Conservation (phyloP, 2,113 vertebrate genomes). For the Bos javanicus region DNA sequence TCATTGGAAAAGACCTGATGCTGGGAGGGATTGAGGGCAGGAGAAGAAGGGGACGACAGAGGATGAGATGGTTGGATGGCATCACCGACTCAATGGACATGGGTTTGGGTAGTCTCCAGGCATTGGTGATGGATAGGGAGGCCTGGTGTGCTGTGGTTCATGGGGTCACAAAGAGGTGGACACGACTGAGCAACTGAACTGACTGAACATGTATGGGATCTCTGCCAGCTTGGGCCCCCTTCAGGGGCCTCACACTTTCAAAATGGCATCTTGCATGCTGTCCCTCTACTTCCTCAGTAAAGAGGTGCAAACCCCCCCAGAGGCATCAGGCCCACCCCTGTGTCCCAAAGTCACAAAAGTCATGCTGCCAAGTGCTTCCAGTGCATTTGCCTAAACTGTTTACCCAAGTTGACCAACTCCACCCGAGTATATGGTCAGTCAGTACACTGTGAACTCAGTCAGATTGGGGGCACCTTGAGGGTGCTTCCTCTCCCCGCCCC, state of each 20-base stretch:
- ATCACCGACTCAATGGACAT: not conserved
- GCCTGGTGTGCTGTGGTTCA: fast-evolving
- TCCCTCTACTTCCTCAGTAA: not conserved
- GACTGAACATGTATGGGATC: not conserved
- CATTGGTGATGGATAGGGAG: not conserved
- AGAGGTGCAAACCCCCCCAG: not conserved
- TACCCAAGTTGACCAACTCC: not conserved
- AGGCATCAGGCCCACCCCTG: not conserved
- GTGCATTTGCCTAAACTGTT: not conserved
- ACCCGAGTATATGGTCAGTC: fast-evolving
- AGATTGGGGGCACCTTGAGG: not conserved
- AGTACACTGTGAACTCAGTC: not conserved
- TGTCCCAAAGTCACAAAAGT: not conserved
- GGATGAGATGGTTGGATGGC: not conserved
- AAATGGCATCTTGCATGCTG: not conserved
- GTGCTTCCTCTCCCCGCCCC: fast-evolving
- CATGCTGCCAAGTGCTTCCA: not conserved
- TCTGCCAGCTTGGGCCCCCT: not conserved
- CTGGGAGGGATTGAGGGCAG: too few relatives aligned
- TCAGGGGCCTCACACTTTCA: not conserved
- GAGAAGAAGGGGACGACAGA: too few relatives aligned
- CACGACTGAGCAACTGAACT: fast-evolving
- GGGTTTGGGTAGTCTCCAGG: fast-evolving
- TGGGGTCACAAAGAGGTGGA: fast-evolving
- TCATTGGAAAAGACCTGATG: not conserved